Evolutionary conservation across 2,113 vertebrate genomes (phyloP).

Genomic region (Ornithorhynchus anatinus): DNA sequence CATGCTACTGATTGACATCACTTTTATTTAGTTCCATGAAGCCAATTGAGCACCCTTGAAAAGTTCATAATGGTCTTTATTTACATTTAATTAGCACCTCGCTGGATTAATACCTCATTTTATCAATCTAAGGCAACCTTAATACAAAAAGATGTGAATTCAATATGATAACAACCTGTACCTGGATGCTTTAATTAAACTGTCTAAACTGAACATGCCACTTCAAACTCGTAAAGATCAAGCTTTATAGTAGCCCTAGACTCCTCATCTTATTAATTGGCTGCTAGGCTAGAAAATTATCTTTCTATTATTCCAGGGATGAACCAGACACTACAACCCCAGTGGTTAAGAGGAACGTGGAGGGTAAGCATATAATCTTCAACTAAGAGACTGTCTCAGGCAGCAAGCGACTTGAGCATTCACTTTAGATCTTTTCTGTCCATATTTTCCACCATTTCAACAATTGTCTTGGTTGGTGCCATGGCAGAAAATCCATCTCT

Average conservation of each 20-base stretch:
- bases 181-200: conserved; percentile 71
- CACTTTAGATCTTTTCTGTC: background rate
- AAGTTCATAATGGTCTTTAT: conserved; percentile 66
- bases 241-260: conserved; percentile 44
- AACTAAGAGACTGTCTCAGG: conserved; percentile 13
- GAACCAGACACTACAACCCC: background rate
- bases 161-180: conserved; percentile 53
- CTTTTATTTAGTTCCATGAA: conserved; percentile 57
- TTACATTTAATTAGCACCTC: conserved; percentile 68
- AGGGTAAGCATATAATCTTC: conserved; percentile 8
- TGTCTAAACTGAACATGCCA: conserved; percentile 61
- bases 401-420: background rate
- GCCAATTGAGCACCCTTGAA: conserved; percentile 52
- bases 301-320: conserved; percentile 28
- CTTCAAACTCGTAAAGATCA: conserved; percentile 67
- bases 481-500: no score
- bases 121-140: conserved; percentile 62
- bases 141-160: conserved; percentile 62
- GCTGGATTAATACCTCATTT: conserved; percentile 66
- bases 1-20: conserved; percentile 57
- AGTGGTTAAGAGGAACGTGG: background rate
- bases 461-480: no score
- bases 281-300: conserved; percentile 34
- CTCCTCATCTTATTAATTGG: conserved; percentile 58
- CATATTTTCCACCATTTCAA: background rate